A percentile compares a stretch with the other conserved stretches of the same genome.
phyloP scores from a whole-genome alignment of 2,888 invertebrate species.

The Trichogramma dendrolimi region DNA sequence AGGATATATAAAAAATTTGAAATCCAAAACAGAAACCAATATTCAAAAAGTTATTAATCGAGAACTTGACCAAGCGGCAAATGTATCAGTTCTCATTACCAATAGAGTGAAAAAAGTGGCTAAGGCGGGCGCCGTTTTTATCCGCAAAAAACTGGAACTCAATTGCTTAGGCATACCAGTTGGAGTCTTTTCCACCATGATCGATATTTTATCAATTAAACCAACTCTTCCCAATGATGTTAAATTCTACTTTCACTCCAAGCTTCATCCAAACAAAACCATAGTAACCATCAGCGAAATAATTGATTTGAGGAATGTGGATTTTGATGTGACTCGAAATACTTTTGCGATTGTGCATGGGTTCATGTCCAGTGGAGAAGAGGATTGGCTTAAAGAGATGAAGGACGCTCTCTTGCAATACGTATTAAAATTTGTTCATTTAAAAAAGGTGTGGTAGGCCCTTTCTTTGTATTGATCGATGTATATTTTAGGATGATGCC shows the following conservation, averaged over 20 bases:
- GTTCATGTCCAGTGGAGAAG: conserved; percentile 60
- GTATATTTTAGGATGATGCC: conserved; percentile 55
- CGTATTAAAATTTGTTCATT: conserved; percentile 48
- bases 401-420: conserved; percentile 57
- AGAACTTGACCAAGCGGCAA: too few relatives aligned
- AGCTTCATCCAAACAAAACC: too few relatives aligned
- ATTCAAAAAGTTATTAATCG: too few relatives aligned
- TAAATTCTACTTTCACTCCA: too few relatives aligned
- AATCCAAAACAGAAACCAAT: too few relatives aligned
- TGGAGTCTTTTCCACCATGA: not conserved
- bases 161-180: conserved; percentile 15
- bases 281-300: too few relatives aligned
- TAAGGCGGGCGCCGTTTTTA: too few relatives aligned
- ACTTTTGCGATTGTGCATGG: conserved; percentile 64
- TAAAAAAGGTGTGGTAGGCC: conserved; percentile 32
- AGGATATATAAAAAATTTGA: too few relatives aligned
- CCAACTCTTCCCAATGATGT: too few relatives aligned
- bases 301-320: conserved; percentile 30
- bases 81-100: too few relatives aligned
- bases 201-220: conserved; percentile 1
- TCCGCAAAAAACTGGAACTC: not conserved
- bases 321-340: conserved; percentile 55
- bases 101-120: too few relatives aligned
- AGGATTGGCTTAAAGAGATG: conserved; percentile 60
- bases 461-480: not conserved